phyloP scores from a whole-genome alignment of 2,113 vertebrate genomes.

The mouse (Mus musculus) region GRCm39 chr11:79825001-79825500 shows the following conservation, averaged over 20 bases:
- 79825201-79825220: conserved; percentile 29
- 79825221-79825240: conserved; percentile 32
- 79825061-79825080: background rate
- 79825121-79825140: background rate
- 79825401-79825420: background rate
- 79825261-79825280: background rate
- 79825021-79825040: conserved; percentile 31
- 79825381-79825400: background rate
- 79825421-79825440: background rate
- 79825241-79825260: background rate
- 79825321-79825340: conserved; percentile 26
- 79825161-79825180: background rate
- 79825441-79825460: background rate
- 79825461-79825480: background rate
- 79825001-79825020: background rate
- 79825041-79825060: conserved; percentile 16
- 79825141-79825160: background rate
- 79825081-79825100: background rate
- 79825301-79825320: conserved; percentile 17
- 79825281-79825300: conserved; percentile 28
- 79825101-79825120: background rate
- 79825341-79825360: background rate
- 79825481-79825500: background rate
- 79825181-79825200: conserved; percentile 15
- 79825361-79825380: conserved; percentile 2